Conservation (phyloP, 2,113 vertebrate species). For the Eurystomus gularis region DNA sequence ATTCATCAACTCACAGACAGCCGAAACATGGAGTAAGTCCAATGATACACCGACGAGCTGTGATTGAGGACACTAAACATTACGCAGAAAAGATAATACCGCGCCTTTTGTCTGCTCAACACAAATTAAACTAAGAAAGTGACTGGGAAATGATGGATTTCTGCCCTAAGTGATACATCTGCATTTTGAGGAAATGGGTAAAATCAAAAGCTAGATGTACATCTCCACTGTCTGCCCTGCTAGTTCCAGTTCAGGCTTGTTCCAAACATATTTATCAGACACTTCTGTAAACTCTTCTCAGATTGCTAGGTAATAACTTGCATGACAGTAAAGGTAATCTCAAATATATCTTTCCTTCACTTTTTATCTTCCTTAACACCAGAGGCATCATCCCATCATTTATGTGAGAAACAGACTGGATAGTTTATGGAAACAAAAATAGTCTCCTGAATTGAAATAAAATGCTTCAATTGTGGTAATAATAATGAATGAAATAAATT, state of each 20-base stretch:
- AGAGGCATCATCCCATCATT: slow-evolving; percentile 29
- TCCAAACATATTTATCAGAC: slow-evolving; percentile 61
- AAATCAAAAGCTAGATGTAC: background rate
- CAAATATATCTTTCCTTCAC: slow-evolving; percentile 49
- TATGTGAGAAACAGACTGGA: background rate
- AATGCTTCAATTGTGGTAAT: slow-evolving; percentile 27
- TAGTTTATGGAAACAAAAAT: slow-evolving; percentile 72
- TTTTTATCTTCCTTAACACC: slow-evolving; percentile 46
- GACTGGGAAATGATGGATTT: background rate
- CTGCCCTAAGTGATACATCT: background rate
- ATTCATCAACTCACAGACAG: background rate
- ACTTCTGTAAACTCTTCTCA: slow-evolving; percentile 52
- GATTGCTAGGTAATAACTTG: slow-evolving; percentile 59
- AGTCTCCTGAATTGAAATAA: slow-evolving; percentile 66
- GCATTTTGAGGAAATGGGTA: background rate
- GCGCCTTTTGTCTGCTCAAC: background rate
- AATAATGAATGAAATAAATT: slow-evolving; percentile 70
- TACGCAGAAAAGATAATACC: background rate
- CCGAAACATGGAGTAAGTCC: background rate
- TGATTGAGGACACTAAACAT: background rate
- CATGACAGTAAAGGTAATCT: slow-evolving; percentile 55
- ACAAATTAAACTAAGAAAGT: background rate
- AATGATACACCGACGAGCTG: background rate
- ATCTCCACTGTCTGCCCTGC: background rate
- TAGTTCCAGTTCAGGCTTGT: slow-evolving; percentile 62